These are phyloP conservation scores for Polypterus bichir DNA, from an alignment of 2,113 vertebrate genomes.

Conservation along the genomic window DNA sequence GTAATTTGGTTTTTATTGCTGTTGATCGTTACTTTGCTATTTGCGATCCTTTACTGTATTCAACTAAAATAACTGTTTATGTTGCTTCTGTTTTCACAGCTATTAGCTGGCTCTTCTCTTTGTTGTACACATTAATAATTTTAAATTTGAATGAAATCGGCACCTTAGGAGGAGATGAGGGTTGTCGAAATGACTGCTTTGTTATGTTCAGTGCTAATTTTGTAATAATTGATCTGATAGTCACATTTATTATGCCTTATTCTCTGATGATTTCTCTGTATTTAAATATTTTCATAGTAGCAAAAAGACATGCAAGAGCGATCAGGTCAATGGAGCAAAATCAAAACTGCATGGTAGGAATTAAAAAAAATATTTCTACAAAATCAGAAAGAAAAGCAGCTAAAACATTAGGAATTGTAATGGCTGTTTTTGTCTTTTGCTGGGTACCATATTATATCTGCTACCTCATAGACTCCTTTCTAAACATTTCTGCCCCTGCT, in stretches of 20 bases:
- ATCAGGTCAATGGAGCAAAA: neutral
- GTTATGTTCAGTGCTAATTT: constrained; percentile 2
- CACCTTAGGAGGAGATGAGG: constrained; percentile 3
- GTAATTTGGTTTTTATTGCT: constrained; percentile 7
- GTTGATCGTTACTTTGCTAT: constrained; percentile 8
- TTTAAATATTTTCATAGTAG: constrained; percentile 3
- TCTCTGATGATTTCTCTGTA: constrained; percentile 10
- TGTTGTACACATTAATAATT: neutral
- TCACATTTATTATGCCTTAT: constrained; percentile 13
- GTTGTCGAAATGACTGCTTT: neutral
- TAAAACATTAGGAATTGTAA: constrained; percentile 9
- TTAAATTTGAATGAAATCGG: neutral
- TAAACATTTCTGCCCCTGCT: neutral
- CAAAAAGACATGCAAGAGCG: constrained; percentile 14
- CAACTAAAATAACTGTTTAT: constrained; percentile 1
- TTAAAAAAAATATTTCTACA: neutral
- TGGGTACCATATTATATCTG: constrained; percentile 8
- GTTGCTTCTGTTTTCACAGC: neutral
- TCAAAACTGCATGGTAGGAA: neutral
- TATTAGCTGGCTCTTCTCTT: constrained; percentile 5
- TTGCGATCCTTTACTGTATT: constrained; percentile 6
- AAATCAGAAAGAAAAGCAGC: constrained; percentile 11
- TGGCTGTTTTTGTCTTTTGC: constrained; percentile 7
- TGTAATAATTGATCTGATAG: constrained; percentile 4
- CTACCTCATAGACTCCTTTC: constrained; percentile 5